Percentiles rank a stretch among this genome's conserved stretches.
phyloP scores from a whole-genome alignment of 2,888 invertebrate species.

The Lasioglossum marginatum region DNA sequence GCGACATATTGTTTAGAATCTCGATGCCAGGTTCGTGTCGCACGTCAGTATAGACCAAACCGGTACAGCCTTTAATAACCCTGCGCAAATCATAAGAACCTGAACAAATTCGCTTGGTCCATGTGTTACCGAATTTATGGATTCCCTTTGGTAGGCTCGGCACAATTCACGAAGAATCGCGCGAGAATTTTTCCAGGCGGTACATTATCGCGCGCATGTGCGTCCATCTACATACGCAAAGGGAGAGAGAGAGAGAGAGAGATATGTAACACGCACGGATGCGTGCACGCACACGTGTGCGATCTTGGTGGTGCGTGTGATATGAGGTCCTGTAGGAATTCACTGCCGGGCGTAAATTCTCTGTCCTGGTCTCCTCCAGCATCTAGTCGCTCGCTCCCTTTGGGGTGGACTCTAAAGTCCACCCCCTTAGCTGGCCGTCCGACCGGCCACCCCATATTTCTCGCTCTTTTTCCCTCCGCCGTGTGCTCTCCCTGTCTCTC shows the following conservation, averaged over 20 bases:
- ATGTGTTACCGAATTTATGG: conserved; percentile 66
- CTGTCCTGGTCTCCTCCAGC: conserved; percentile 56
- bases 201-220: conserved; percentile 41
- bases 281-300: neutral
- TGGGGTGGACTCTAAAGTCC: conserved; percentile 83
- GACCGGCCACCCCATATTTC: conserved; percentile 73
- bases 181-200: conserved; percentile 73
- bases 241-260: neutral
- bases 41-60: conserved; percentile 13
- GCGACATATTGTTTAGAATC: neutral
- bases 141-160: conserved; percentile 58
- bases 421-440: conserved; percentile 75
- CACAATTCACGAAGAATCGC: conserved; percentile 63
- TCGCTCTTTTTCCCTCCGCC: conserved; percentile 52
- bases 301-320: conserved; percentile 63
- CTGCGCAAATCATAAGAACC: conserved; percentile 43
- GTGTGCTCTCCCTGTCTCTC: conserved; percentile 60
- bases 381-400: conserved; percentile 72
- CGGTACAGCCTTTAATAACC: conserved; percentile 41
- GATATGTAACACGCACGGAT: neutral
- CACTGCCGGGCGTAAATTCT: conserved; percentile 81
- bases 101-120: conserved; percentile 51
- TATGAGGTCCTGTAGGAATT: conserved; percentile 82
- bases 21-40: neutral
- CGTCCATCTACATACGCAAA: conserved; percentile 1